phyloP scores from a whole-genome alignment of 2,113 vertebrate genomes.

The Peromyscus leucopus region DNA sequence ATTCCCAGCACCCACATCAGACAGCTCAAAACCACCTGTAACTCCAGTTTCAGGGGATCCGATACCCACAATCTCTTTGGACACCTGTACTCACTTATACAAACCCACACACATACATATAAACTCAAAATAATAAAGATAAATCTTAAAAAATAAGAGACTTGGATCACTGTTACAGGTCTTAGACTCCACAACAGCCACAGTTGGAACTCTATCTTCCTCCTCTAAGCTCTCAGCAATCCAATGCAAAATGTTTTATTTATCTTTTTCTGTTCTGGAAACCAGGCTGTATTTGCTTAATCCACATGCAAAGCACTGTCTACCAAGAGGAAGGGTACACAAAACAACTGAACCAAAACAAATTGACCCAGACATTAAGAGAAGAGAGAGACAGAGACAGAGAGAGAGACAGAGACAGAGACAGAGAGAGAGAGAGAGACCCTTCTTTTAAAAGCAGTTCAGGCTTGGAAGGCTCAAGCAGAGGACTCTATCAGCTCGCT shows the following conservation, averaged over 20 bases:
- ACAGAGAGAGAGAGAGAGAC: too few species aligned
- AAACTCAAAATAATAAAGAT: background rate
- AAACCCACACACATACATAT: background rate
- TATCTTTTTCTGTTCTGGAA: background rate
- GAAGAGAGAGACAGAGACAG: background rate
- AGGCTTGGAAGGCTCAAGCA: background rate
- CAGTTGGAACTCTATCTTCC: background rate
- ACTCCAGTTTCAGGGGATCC: background rate
- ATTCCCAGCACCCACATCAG: background rate
- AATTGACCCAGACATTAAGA: background rate
- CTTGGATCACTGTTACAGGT: background rate
- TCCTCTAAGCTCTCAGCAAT: background rate
- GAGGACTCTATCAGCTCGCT: background rate
- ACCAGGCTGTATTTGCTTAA: background rate
- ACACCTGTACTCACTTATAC: too few species aligned
- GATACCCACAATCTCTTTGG: background rate
- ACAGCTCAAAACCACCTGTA: background rate
- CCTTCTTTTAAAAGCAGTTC: background rate
- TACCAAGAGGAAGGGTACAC: background rate
- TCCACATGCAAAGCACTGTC: background rate
- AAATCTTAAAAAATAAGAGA: background rate
- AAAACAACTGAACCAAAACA: background rate
- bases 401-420: background rate
- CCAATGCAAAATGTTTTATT: conserved; percentile 23
- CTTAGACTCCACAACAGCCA: background rate